phyloP scores from a whole-genome alignment of 2,113 vertebrate genomes.

The Hymenochirus boettgeri region DNA sequence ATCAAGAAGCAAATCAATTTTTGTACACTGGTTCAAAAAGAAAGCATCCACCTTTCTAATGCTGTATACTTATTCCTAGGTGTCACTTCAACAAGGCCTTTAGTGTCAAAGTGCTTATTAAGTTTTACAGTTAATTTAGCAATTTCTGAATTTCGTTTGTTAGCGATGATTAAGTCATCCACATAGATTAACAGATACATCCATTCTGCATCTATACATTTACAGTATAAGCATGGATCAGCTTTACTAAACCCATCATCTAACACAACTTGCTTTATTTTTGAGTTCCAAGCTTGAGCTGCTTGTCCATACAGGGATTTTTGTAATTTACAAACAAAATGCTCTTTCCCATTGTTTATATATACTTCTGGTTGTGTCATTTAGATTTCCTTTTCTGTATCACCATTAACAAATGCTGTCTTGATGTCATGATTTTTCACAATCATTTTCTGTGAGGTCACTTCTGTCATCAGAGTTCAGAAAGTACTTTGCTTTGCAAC shows the following conservation, averaged over 20 bases:
- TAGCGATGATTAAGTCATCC: too few relatives aligned
- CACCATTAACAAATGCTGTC: constrained; percentile 1
- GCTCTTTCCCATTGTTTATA: not conserved
- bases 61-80: too few relatives aligned
- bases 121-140: too few relatives aligned
- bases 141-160: too few relatives aligned
- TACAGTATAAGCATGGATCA: not conserved
- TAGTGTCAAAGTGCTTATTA: too few relatives aligned
- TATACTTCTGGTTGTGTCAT: constrained; percentile 6
- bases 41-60: too few relatives aligned
- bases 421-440: constrained; percentile 5
- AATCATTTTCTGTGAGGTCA: not conserved
- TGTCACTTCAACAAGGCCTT: too few relatives aligned
- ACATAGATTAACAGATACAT: not conserved
- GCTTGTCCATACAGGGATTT: too few relatives aligned
- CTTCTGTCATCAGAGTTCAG: not conserved
- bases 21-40: too few relatives aligned
- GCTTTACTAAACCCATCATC: too few relatives aligned
- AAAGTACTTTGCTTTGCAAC: too few relatives aligned
- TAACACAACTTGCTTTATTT: not conserved
- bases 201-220: not conserved
- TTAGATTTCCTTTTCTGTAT: not conserved
- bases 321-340: not conserved
- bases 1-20: too few relatives aligned
- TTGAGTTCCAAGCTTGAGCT: not conserved